A percentile compares a stretch with the other conserved stretches of the same genome.
Evolutionary conservation across 2,888 invertebrate genomes (phyloP).

Genomic region (Muschampia plurimacula): DNA sequence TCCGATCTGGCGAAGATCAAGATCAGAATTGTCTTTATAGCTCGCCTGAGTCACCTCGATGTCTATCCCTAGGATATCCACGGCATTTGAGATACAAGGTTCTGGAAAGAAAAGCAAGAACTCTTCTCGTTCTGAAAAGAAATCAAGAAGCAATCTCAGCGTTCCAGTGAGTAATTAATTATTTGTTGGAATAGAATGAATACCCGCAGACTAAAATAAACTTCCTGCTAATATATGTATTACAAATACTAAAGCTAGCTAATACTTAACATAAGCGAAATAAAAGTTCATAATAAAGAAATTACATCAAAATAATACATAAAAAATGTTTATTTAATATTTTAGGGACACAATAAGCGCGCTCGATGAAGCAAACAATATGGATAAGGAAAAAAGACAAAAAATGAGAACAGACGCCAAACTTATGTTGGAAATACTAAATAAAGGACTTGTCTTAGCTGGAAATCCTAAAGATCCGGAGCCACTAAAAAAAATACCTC

Average conservation of each 20-base stretch:
- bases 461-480: conserved; percentile 69
- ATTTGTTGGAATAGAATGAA: too few species aligned
- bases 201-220: not conserved
- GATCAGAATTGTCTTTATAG: too few species aligned
- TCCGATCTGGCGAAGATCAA: too few species aligned
- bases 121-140: conserved; percentile 88
- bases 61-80: conserved; percentile 89
- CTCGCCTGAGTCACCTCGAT: too few species aligned
- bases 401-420: conserved; percentile 89
- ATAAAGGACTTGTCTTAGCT: conserved; percentile 85
- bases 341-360: conserved; percentile 87
- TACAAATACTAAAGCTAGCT: too few species aligned
- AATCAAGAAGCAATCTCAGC: conserved; percentile 87
- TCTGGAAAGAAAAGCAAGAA: conserved; percentile 90
- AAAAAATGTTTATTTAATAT: conserved; percentile 32
- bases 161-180: conserved; percentile 78
- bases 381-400: conserved; percentile 86
- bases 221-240: not conserved
- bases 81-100: conserved; percentile 90
- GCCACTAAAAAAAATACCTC: conserved; percentile 66
- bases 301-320: not conserved
- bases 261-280: too few species aligned
- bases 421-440: conserved; percentile 89
- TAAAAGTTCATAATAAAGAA: too few species aligned
- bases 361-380: conserved; percentile 87